Base-by-base conservation (phyloP, 2,113 vertebrate species). In the Sceloporus undulatus region DNA sequence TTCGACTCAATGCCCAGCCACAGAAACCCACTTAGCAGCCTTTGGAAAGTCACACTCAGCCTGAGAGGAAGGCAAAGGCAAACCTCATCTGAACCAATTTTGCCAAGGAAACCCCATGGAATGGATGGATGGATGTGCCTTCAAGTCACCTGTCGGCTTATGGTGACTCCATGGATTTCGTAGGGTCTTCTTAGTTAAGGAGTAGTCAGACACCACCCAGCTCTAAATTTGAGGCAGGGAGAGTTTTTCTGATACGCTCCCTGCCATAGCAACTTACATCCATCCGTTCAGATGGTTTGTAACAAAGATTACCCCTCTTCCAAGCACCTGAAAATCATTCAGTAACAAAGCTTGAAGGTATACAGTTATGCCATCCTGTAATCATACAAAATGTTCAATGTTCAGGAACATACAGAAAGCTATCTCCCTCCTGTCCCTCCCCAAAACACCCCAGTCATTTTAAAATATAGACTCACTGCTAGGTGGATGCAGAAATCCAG, bases 201-300 rank as follows among this genome's bases (percentile, higher is more conserved):
- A 7, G 7, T 48, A 48, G 5, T 48, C 48, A 48, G 48, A 48
- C 34, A 34, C 34, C 34, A 34, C 29, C 80, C 59, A 19, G 88
- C 82, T 84, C 84, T 10, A 29, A 89, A 89, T 86, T 90, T 87
- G 70, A 21, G 48, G 48, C 48, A 48, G 48, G 86, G 84, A 73
- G 87, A 48, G 52, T 73, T 88, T 18, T 54, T 81, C 92, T 89
- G 86, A 90, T 79, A 82, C 86, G 70, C 0, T 0, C 88, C 85
- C 82, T 3, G 5, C 81, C 87, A 90, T 75, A 0, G 0, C 90
- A 90, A 88, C 89, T 87, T 91, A 48, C 48, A 48, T 5, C 48
- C 48, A 48, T 5, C 48, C 88, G 78, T 91, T 87, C 68, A 87
- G 56, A 0, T 75, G 48, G 76, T 79, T 94, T 27, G 56, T 87